A percentile compares a stretch with the other conserved stretches of the same genome.
Conservation (phyloP, 2,113 vertebrate species). For the Brachirus orientalis region DNA sequence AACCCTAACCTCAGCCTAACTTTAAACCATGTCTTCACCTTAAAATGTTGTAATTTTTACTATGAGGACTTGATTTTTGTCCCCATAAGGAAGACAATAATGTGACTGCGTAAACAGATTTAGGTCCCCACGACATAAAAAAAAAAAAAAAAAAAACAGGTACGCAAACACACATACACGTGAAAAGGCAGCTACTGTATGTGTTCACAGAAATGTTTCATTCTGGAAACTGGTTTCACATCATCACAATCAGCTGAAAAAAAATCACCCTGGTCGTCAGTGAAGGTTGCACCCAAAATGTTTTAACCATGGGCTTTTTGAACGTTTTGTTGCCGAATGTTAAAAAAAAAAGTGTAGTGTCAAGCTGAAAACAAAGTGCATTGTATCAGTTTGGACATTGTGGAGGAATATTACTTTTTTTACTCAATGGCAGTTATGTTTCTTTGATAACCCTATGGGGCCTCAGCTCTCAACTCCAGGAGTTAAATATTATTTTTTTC, state of each 20-base stretch:
- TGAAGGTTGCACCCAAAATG: slow-evolving; percentile 1
- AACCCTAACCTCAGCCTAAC: no score
- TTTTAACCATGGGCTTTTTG: slow-evolving; percentile 31
- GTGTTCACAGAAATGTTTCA: slow-evolving; percentile 10
- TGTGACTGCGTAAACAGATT: no score
- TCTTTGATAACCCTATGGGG: slow-evolving; percentile 12
- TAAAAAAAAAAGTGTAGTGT: slow-evolving; percentile 19
- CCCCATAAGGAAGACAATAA: no score
- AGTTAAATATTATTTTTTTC: slow-evolving; percentile 30
- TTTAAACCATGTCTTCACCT: no score
- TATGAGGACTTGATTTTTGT: no score
- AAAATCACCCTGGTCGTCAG: neutral
- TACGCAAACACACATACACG: no score
- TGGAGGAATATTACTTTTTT: neutral
- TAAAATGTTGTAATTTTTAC: no score
- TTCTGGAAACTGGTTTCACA: slow-evolving; percentile 17
- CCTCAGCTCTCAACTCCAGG: slow-evolving; percentile 12
- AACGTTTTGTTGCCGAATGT: slow-evolving; percentile 45
- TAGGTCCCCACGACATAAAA: no score
- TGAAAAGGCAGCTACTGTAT: no score
- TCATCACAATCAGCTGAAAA: slow-evolving; percentile 21
- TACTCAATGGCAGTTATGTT: slow-evolving; percentile 4
- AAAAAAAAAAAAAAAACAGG: no score
- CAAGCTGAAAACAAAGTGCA: neutral
- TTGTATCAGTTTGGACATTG: neutral